A percentile compares a stretch with the other conserved stretches of the same genome.
phyloP scores from a whole-genome alignment of 2,113 vertebrate species.

The Proteles cristata region DNA sequence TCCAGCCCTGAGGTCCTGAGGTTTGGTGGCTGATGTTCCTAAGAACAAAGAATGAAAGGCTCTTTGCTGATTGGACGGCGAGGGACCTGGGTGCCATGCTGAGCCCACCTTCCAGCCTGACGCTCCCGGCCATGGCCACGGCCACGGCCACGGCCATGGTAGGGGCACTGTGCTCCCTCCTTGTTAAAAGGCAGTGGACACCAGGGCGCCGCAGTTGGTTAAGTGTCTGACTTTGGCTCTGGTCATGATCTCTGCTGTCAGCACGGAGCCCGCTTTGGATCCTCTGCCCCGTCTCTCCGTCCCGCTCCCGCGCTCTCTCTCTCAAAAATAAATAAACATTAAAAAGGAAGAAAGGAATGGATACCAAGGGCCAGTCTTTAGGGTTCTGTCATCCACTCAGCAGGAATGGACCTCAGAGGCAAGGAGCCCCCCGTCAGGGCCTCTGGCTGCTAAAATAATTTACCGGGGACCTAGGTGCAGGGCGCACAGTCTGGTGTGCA shows the following conservation, averaged over 20 bases:
- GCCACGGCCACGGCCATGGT: too few relatives aligned
- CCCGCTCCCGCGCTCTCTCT: too few relatives aligned
- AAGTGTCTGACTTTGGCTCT: too few relatives aligned
- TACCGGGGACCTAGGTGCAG: background rate
- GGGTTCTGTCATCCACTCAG: background rate
- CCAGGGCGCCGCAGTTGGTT: too few relatives aligned
- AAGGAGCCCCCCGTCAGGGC: background rate
- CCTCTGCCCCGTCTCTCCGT: too few relatives aligned
- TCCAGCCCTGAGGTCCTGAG: background rate
- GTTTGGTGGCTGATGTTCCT: background rate
- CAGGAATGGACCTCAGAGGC: background rate
- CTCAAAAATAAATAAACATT: too few relatives aligned
- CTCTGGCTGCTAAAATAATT: background rate
- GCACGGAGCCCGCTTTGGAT: too few relatives aligned
- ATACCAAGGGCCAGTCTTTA: background rate
- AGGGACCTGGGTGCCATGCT: background rate
- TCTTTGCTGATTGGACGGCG: background rate
- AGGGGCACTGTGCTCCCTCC: fast-evolving
- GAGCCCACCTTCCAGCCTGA: background rate
- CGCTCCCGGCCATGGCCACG: background rate
- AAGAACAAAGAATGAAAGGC: background rate
- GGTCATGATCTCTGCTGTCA: too few relatives aligned
- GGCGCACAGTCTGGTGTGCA: background rate
- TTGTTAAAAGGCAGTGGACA: background rate
- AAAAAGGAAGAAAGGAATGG: background rate